phyloP scores from a whole-genome alignment of 2,888 invertebrate species.

The Eurytoma californica region DNA sequence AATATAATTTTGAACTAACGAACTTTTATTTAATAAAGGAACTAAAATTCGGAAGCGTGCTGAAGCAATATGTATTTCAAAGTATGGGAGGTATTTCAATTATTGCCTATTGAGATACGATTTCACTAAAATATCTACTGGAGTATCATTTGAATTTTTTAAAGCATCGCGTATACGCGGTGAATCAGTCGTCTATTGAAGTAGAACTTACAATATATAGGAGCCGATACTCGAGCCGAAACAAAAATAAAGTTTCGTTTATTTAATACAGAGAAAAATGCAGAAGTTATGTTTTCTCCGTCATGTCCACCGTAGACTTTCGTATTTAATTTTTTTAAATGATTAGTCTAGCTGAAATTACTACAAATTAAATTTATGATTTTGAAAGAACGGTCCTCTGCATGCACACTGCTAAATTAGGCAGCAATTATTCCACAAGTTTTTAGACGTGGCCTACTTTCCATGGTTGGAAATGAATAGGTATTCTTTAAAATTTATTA shows the following conservation, averaged over 20 bases:
- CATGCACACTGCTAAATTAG: too few species aligned
- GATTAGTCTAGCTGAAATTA: not conserved
- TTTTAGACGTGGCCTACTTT: too few species aligned
- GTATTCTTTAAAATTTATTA: too few species aligned
- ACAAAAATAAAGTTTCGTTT: slow-evolving; percentile 12
- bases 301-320: slow-evolving; percentile 1
- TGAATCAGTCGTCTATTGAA: slow-evolving; percentile 20
- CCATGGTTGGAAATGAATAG: too few species aligned
- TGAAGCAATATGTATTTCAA: slow-evolving; percentile 37
- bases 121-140: slow-evolving; percentile 6
- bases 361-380: not conserved
- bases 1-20: slow-evolving; percentile 23
- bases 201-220: not conserved
- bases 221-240: not conserved
- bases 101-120: not conserved
- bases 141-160: slow-evolving; percentile 27
- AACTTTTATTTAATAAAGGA: slow-evolving; percentile 26
- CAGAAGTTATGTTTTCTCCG: not conserved
- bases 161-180: slow-evolving; percentile 2
- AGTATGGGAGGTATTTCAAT: not conserved
- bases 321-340: not conserved
- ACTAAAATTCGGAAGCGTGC: slow-evolving; percentile 41
- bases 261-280: slow-evolving; percentile 6
- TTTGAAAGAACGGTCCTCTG: too few species aligned
- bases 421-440: too few species aligned